These are phyloP conservation scores for Agrochola lota DNA, from an alignment of 2,888 invertebrate species.

Conservation along the genomic window DNA sequence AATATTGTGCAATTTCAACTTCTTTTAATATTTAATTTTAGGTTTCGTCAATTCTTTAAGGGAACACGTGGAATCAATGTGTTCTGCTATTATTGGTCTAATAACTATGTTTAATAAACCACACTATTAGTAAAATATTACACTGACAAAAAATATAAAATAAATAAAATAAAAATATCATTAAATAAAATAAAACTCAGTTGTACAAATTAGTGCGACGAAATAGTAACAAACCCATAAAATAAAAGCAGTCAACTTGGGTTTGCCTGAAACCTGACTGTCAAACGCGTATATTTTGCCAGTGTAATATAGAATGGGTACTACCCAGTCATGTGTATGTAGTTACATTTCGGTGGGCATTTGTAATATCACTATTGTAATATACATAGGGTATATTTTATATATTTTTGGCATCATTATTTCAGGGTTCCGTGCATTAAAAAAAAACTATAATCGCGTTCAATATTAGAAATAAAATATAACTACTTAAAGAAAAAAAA, in stretches of 20 bases:
- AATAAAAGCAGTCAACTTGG: background rate
- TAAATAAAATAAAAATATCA: background rate
- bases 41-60: background rate
- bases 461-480: slow-evolving; percentile 30
- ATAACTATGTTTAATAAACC: slow-evolving; percentile 28
- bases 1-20: background rate
- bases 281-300: slow-evolving; percentile 28
- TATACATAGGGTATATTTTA: slow-evolving; percentile 65
- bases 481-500: background rate
- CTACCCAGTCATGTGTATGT: slow-evolving; percentile 25
- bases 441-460: slow-evolving; percentile 20
- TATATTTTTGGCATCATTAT: slow-evolving; percentile 71
- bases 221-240: background rate
- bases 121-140: slow-evolving; percentile 29
- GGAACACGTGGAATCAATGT: slow-evolving; percentile 11
- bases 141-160: slow-evolving; percentile 25
- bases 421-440: slow-evolving; percentile 63
- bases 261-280: background rate
- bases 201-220: background rate
- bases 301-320: slow-evolving; percentile 35
- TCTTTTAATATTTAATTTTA: background rate
- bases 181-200: background rate
- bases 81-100: slow-evolving; percentile 44
- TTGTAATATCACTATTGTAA: slow-evolving; percentile 51
- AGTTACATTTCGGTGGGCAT: slow-evolving; percentile 52